Evolutionary conservation across 2,888 invertebrate genomes (phyloP).

Genomic region (Orchestes rusci): DNA sequence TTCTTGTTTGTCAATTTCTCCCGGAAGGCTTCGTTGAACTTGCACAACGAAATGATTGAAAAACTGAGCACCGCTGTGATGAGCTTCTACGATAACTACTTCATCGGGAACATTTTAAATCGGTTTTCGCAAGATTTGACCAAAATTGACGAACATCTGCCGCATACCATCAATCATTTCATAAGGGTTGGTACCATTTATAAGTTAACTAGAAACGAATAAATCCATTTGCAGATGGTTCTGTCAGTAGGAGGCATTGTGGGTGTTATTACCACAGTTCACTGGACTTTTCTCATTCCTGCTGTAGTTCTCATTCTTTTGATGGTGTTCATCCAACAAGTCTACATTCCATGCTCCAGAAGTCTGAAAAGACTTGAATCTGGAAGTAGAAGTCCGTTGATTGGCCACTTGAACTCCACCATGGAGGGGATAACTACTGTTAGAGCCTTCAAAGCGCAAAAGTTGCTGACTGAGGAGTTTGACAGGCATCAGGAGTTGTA

Average conservation of each 20-base stretch:
- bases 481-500: conserved; percentile 38
- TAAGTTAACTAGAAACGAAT: background rate
- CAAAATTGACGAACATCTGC: conserved; percentile 33
- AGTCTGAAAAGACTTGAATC: conserved; percentile 32
- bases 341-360: conserved; percentile 31
- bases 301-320: conserved; percentile 23
- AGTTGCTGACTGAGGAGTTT: conserved; percentile 38
- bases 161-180: conserved; percentile 26
- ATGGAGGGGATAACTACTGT: conserved; percentile 41
- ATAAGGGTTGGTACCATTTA: conserved; percentile 24
- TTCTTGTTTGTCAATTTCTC: conserved; percentile 29
- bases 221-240: conserved; percentile 23
- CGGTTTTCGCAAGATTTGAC: conserved; percentile 35
- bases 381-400: conserved; percentile 37
- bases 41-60: conserved; percentile 34
- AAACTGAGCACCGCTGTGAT: conserved; percentile 32
- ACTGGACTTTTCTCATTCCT: conserved; percentile 43
- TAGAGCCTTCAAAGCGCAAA: conserved; percentile 38
- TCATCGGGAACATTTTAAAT: conserved; percentile 37
- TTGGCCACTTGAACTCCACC: conserved; percentile 40
- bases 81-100: conserved; percentile 35
- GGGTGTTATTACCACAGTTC: conserved; percentile 44
- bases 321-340: conserved; percentile 22
- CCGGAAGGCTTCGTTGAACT: conserved; percentile 30
- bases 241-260: conserved; percentile 36